These are phyloP conservation scores for Lepidurus packardi DNA, from an alignment of 1,140 invertebrate genomes.

Conservation along the genomic window DNA sequence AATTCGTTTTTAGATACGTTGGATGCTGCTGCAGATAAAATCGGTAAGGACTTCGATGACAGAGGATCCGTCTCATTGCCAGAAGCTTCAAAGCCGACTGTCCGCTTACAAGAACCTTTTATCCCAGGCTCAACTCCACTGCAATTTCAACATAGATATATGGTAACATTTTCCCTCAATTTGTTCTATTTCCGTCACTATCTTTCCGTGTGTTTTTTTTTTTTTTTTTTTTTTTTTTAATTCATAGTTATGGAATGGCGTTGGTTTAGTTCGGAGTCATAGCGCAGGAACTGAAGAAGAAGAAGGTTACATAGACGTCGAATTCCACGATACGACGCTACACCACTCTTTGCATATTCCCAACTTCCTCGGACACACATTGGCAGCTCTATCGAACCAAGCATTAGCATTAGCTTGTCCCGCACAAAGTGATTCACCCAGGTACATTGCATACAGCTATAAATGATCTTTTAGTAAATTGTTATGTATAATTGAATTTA, in stretches of 20 bases:
- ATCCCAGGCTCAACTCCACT: conserved; percentile 66
- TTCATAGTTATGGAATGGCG: conserved; percentile 71
- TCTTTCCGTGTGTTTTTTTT: too few relatives aligned
- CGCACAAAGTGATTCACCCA: conserved; percentile 48
- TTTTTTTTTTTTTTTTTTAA: conserved; percentile 5
- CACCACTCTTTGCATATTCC: conserved; percentile 85
- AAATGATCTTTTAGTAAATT: conserved; percentile 35
- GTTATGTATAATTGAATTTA: conserved; percentile 7
- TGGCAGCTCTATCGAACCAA: conserved; percentile 74
- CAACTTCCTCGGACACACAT: conserved; percentile 68
- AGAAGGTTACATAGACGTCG: conserved; percentile 74
- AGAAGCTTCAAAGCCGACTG: conserved; percentile 29
- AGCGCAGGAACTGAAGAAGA: conserved; percentile 61
- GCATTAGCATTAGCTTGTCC: conserved; percentile 74
- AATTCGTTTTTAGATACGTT: not conserved
- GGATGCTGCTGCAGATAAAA: not conserved
- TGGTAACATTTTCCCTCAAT: conserved; percentile 50
- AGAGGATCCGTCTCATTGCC: not conserved
- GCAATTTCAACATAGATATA: conserved; percentile 72
- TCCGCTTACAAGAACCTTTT: conserved; percentile 37
- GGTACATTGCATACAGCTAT: conserved; percentile 43
- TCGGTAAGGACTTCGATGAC: not conserved
- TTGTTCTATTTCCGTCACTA: conserved; percentile 41
- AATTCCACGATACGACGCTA: conserved; percentile 85
- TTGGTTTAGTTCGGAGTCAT: conserved; percentile 72